Evolutionary conservation across 1,140 invertebrate genomes (phyloP), one percentile per base, ranked within the genome.

Genomic region (Ips nitidus): DNA sequence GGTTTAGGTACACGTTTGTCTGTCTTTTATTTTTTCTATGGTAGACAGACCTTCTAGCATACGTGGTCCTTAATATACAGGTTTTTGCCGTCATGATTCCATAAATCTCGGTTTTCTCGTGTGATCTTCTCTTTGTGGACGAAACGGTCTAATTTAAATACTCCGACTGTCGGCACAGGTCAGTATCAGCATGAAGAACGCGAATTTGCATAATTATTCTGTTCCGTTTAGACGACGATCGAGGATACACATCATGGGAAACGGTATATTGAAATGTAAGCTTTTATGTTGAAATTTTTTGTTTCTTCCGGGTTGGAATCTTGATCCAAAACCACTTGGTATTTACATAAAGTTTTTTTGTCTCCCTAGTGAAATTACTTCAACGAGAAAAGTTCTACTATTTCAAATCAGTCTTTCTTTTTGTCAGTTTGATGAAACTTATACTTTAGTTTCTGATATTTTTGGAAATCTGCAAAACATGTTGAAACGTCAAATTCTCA

Each of bases 121-220:
- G 52, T 55, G 52, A 55, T 55, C 37, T 36, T 55, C 8, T 36
- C n/a, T 37, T 37, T 37, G n/a, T 5, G n/a, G 4, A 47, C n/a
- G n/a, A 4, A 47, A 47, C n/a, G 45, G 52, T 55, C 52, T 37
- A 55, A 55, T 55, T 55, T 55, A 55, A 55, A 55, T 55, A 37
- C 37, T 5, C n/a, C 52, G 52, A 55, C 36, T 22, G 22, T 22
- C 22, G 37, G 8, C n/a, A 37, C 52, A 22, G 52, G 52, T 55
- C 52, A 55, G 5, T 38, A 37, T 53, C 52, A 22, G 52, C 52
- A 55, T 55, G 52, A 55, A n/a, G 45, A 38, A 55, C 52, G 52
- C 5, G 6, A 7, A 55, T 55, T 55, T 55, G 52, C 52, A 55
- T 55, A 55, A 55, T 55, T 55, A 55, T 55, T 55, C 52, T 36